phyloP scores from a whole-genome alignment of 2,113 vertebrate genomes.

The Pelobates fuscus region DNA sequence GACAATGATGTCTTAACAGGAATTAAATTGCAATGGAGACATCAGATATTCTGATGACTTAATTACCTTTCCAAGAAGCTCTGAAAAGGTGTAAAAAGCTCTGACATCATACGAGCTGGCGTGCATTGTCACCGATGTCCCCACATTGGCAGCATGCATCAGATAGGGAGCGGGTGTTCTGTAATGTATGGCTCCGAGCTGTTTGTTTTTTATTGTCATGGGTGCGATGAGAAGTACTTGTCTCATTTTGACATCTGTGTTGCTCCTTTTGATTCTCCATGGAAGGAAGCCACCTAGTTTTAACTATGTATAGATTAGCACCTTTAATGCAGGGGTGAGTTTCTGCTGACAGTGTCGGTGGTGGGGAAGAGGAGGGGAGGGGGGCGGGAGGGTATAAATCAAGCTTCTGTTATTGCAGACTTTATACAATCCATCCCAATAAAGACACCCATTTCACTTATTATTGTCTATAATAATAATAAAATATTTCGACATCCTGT shows the following conservation, averaged over 20 bases:
- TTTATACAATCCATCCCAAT: no score
- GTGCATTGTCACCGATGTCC: not conserved
- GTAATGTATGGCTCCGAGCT: not conserved
- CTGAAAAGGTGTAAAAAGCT: slow-evolving; percentile 4
- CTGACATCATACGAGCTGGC: slow-evolving; percentile 4
- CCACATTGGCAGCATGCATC: not conserved
- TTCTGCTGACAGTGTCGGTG: no score
- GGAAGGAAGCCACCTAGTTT: slow-evolving; percentile 10
- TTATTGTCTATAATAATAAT: no score
- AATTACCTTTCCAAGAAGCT: slow-evolving; percentile 14
- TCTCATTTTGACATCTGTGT: slow-evolving; percentile 9
- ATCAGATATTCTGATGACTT: slow-evolving; percentile 15
- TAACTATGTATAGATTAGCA: slow-evolving; percentile 32
- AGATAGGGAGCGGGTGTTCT: not conserved
- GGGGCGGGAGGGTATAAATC: not conserved
- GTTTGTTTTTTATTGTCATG: not conserved
- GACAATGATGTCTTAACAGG: slow-evolving; percentile 31
- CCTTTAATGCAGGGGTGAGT: slow-evolving; percentile 3
- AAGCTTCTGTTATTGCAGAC: no score
- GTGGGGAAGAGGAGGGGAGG: no score
- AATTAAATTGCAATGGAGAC: slow-evolving; percentile 21
- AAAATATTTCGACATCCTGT: no score
- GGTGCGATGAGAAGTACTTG: not conserved
- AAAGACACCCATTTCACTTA: no score
- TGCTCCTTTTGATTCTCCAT: slow-evolving; percentile 25